These are phyloP conservation scores for Pedetes capensis DNA, from an alignment of 2,113 vertebrate species.

Conservation along the genomic window DNA sequence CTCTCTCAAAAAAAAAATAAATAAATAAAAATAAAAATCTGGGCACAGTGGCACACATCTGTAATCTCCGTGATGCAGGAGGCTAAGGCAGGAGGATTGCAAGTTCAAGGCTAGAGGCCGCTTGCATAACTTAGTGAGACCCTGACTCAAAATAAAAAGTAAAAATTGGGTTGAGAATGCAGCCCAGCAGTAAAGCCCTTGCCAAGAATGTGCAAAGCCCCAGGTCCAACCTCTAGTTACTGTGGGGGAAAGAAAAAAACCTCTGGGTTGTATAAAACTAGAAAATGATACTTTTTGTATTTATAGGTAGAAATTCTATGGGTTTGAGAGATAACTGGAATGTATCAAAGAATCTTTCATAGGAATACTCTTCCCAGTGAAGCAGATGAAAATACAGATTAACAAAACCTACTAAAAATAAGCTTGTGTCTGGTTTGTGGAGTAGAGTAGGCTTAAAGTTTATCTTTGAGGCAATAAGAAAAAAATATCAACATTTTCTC, in stretches of 20 bases:
- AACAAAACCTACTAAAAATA: neutral
- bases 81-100: no score
- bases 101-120: no score
- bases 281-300: neutral
- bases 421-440: neutral
- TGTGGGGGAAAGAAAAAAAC: no score
- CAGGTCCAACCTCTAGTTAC: no score
- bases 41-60: no score
- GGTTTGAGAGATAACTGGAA: neutral
- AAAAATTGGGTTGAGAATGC: no score
- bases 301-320: neutral
- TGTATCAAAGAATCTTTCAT: neutral
- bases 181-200: no score
- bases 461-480: neutral
- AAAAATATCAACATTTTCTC: neutral
- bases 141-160: no score
- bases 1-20: neutral
- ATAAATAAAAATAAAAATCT: no score
- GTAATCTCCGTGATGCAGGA: no score
- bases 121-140: no score
- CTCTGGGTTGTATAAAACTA: neutral
- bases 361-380: neutral
- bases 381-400: neutral
- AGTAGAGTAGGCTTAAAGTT: neutral
- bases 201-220: no score